Conservation (phyloP, 2,797 vertebrate genomes). For the Hippoglossus hippoglossus region DNA sequence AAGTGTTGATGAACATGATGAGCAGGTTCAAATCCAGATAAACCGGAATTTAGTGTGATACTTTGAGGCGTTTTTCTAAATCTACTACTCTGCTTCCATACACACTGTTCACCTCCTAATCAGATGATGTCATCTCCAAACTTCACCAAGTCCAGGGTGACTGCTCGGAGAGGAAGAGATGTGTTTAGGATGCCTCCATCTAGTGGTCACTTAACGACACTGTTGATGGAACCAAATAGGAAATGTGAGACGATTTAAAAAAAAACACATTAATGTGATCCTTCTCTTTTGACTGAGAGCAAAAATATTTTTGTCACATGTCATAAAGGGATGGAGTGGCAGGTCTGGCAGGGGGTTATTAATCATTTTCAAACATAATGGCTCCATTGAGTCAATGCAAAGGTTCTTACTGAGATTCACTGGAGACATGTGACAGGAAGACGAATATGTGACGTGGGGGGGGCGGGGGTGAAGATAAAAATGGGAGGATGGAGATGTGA, state of each 20-base stretch:
- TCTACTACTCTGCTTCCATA: not conserved
- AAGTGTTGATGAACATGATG: no score
- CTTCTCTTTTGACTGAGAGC: conserved; percentile 7
- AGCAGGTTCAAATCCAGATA: not conserved
- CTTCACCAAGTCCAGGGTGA: conserved; percentile 37
- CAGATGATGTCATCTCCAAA: conserved; percentile 68
- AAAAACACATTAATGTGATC: not conserved
- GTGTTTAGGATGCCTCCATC: conserved; percentile 79
- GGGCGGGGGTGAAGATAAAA: no score
- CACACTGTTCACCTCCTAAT: conserved; percentile 35
- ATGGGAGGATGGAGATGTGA: not conserved
- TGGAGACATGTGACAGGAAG: no score
- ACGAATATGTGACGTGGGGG: no score
- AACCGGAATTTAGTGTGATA: not conserved
- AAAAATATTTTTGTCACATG: not conserved
- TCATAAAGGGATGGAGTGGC: conserved; percentile 4
- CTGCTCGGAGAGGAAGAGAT: conserved; percentile 8
- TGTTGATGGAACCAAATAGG: conserved; percentile 10
- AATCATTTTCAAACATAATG: conserved; percentile 36
- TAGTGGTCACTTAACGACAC: conserved; percentile 69
- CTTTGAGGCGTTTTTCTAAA: not conserved
- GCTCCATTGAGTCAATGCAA: conserved; percentile 45
- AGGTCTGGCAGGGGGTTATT: conserved; percentile 8
- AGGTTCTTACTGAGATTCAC: conserved; percentile 1
- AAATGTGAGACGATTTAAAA: conserved; percentile 1